These are phyloP conservation scores for Sphaeramia orbicularis DNA, from an alignment of 2,797 vertebrate species.

Conservation along the genomic window DNA sequence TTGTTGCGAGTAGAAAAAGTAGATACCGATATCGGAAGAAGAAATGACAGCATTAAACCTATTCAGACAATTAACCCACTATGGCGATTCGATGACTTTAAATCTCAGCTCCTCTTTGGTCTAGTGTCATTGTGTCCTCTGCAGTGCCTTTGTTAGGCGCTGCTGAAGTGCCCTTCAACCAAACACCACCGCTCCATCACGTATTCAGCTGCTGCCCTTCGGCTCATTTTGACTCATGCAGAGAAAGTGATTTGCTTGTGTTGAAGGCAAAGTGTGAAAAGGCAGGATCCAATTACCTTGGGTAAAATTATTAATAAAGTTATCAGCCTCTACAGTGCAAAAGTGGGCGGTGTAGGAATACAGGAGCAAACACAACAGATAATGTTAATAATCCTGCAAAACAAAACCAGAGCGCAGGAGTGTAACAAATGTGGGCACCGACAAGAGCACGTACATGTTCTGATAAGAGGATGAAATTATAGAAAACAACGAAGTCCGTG, in stretches of 20 bases:
- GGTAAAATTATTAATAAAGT: slow-evolving; percentile 45
- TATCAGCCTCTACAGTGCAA: slow-evolving; percentile 26
- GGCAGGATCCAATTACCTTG: slow-evolving; percentile 38
- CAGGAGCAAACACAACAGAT: slow-evolving; percentile 40
- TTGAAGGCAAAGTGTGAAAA: slow-evolving; percentile 28
- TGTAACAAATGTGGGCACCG: neutral
- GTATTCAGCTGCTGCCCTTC: neutral
- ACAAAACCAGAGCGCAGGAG: slow-evolving; percentile 26
- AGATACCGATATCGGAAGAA: no score
- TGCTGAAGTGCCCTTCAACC: no score
- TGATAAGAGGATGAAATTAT: slow-evolving; percentile 19
- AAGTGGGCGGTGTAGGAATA: slow-evolving; percentile 24
- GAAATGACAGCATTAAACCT: no score
- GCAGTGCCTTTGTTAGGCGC: no score
- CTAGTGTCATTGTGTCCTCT: no score
- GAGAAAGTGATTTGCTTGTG: slow-evolving; percentile 32
- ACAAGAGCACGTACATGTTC: neutral
- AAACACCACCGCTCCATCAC: slow-evolving; percentile 20
- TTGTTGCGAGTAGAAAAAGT: no score
- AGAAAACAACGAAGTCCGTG: slow-evolving; percentile 1
- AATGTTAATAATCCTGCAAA: slow-evolving; percentile 41
- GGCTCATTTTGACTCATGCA: slow-evolving; percentile 26
- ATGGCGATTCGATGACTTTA: no score
- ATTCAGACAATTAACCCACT: no score
- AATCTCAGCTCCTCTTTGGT: no score